Percentiles rank a stretch among this genome's conserved stretches.
Evolutionary conservation across 2,888 invertebrate species (phyloP).

Genomic region (Drosophila villosipedis): DNA sequence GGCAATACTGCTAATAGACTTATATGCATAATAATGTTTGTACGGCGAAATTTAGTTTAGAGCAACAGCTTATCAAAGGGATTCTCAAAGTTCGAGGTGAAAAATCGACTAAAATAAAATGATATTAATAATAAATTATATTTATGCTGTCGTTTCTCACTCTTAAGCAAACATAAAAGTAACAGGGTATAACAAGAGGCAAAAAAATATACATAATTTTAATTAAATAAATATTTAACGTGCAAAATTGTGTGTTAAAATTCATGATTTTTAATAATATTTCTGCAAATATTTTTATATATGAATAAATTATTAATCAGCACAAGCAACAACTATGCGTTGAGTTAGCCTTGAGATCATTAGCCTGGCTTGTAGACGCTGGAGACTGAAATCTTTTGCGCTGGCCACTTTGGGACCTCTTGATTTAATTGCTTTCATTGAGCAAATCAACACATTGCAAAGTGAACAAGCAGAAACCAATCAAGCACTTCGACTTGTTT

Average conservation of each 20-base stretch:
- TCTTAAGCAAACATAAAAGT: background rate
- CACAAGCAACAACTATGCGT: conserved; percentile 13
- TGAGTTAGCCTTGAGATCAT: conserved; percentile 49
- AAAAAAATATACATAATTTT: conserved; percentile 39
- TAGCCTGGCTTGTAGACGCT: conserved; percentile 35
- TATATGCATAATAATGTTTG: background rate
- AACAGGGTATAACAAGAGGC: conserved; percentile 23
- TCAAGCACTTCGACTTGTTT: background rate
- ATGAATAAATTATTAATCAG: conserved; percentile 62
- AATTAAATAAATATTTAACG: conserved; percentile 66
- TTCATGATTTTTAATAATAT: conserved; percentile 61
- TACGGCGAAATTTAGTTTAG: background rate
- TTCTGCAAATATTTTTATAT: background rate
- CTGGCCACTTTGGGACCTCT: conserved; percentile 53
- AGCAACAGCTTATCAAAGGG: background rate
- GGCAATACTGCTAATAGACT: background rate
- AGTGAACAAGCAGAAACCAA: conserved; percentile 32
- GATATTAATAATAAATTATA: background rate
- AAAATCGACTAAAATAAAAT: background rate
- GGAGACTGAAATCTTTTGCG: conserved; percentile 8
- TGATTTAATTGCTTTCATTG: conserved; percentile 79
- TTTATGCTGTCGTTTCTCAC: background rate
- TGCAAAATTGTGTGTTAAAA: conserved; percentile 53
- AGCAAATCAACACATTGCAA: conserved; percentile 63
- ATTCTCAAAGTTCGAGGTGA: background rate